Base-by-base conservation (phyloP, 2,797 vertebrate genomes). In the Microctenopoma steveboyesi region DNA sequence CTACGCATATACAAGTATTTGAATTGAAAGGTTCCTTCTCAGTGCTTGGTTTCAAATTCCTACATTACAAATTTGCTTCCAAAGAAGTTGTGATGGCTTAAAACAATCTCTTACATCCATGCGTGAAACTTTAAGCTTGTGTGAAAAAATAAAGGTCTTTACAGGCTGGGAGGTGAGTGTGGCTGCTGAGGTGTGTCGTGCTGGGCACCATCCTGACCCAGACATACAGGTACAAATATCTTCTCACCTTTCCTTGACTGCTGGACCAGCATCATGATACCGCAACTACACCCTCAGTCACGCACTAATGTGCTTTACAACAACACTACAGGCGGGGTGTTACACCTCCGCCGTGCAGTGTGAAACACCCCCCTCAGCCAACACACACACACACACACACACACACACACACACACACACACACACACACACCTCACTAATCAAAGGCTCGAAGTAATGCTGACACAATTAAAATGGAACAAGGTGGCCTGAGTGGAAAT, bases 241-340 rank as follows among this genome's bases (percentile, higher is more conserved):
- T 76, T 86, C 82, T 86, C 89, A 87, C 86, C 86, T 89, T 84
- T 86, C 84, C 86, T 56, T 77, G 79, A 90, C 88, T 86, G 82
- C 83, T 78, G 87, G 78, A 83, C 81, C 25, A 4, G 79, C 83
- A 80, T 85, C 87, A 88, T 88, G 86, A 90, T 90, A 87, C 83
- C 79, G 81, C 89, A 87, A 89, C 86, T 86, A 87, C 89, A 88
- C 87, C 80, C 88, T 86, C 85, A 87, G 85, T 82, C 76, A 66
- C 83, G 79, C 79, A 9, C 77, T 91, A 90, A 91, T 88, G 90
- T 88, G 86, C 86, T 89, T 87, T 85, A 91, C 86, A 86, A 82
- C 89, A 86, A 88, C 90, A 91, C 84, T 77, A 87, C 88, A 88
- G 83, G 86, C 89, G 74, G 86, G 87, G 88, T 89, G 88, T 88